These are phyloP conservation scores for Parauchenoglanis ngamensis DNA, from an alignment of 2,797 vertebrate genomes.

Conservation along the genomic window DNA sequence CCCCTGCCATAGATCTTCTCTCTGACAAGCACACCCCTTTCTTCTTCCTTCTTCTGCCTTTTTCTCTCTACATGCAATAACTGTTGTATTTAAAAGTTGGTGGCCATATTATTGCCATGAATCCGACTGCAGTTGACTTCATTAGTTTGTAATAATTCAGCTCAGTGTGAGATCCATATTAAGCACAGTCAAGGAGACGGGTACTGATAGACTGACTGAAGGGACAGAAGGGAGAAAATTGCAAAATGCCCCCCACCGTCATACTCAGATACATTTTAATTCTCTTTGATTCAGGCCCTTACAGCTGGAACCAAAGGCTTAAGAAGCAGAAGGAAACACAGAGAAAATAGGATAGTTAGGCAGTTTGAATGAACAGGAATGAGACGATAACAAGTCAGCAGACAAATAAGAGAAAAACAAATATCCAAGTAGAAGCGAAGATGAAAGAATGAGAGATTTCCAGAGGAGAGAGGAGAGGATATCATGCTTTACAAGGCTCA, in stretches of 20 bases:
- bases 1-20: not conserved
- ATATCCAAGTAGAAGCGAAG: not conserved
- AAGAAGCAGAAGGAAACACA: slow-evolving; percentile 4
- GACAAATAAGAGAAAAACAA: not conserved
- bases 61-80: slow-evolving; percentile 45
- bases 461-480: not conserved
- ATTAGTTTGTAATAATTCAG: slow-evolving; percentile 61
- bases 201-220: slow-evolving; percentile 53
- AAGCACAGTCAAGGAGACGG: slow-evolving; percentile 55
- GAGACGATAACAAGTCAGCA: slow-evolving; percentile 4
- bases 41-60: slow-evolving; percentile 4
- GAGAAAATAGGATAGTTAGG: not conserved
- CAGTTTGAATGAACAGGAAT: slow-evolving; percentile 16
- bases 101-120: slow-evolving; percentile 25
- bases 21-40: not conserved
- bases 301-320: slow-evolving; percentile 2
- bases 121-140: slow-evolving; percentile 49
- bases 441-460: not conserved
- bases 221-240: slow-evolving; percentile 52
- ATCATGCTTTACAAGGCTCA: slow-evolving; percentile 33
- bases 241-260: slow-evolving; percentile 44
- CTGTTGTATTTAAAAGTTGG: slow-evolving; percentile 41
- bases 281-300: not conserved
- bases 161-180: slow-evolving; percentile 57
- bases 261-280: slow-evolving; percentile 44